These are phyloP conservation scores for Nansenia antarctica DNA, from an alignment of 2,113 vertebrate genomes.

Conservation along the genomic window DNA sequence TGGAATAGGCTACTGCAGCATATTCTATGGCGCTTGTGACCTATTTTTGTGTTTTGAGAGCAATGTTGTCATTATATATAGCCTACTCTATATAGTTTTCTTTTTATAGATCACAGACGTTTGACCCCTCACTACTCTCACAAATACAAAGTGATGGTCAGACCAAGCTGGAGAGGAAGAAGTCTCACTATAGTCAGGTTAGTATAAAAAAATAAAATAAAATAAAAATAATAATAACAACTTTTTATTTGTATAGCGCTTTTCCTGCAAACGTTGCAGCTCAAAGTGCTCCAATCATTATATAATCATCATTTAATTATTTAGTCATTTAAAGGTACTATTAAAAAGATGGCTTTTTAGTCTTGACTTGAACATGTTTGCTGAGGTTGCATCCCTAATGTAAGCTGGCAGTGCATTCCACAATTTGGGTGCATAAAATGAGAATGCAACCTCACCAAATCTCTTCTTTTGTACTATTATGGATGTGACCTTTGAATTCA, in stretches of 20 bases:
- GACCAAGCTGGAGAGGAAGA: conserved; percentile 86
- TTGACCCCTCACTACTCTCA: conserved; percentile 67
- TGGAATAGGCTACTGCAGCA: neutral
- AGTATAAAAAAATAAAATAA: conserved; percentile 13
- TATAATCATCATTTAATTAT: neutral
- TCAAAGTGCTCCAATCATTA: too few relatives aligned
- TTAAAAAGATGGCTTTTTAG: neutral
- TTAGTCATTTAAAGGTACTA: too few relatives aligned
- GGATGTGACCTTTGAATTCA: too few relatives aligned
- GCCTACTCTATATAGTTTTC: neutral
- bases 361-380: too few relatives aligned
- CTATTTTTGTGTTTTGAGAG: neutral
- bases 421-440: too few relatives aligned
- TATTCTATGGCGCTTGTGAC: neutral
- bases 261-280: too few relatives aligned
- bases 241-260: too few relatives aligned
- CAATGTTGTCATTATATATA: neutral
- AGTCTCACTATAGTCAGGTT: conserved; percentile 87
- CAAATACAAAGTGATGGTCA: conserved; percentile 68
- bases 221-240: too few relatives aligned
- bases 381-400: too few relatives aligned
- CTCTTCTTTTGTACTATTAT: too few relatives aligned
- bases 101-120: conserved; percentile 82
- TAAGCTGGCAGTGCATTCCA: too few relatives aligned
- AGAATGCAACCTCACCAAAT: too few relatives aligned